These are phyloP conservation scores for Neodontobutis hainanensis DNA, from an alignment of 2,113 vertebrate species.

Conservation along the genomic window DNA sequence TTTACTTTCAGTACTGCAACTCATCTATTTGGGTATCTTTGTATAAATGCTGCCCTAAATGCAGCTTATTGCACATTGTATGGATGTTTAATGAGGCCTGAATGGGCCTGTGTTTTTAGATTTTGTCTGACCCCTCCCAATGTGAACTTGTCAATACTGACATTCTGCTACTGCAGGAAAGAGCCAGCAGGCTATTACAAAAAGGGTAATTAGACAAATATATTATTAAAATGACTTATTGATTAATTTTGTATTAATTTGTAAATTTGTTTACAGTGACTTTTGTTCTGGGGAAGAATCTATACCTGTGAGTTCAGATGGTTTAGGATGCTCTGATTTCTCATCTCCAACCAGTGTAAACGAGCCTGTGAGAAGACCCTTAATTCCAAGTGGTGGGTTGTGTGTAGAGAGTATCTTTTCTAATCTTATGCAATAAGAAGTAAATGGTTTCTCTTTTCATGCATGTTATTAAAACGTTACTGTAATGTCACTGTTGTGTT, in stretches of 20 bases:
- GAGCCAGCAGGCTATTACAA: slow-evolving; percentile 78
- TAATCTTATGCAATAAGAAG: not conserved
- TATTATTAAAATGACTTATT: not conserved
- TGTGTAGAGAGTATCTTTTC: not conserved
- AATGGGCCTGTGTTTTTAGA: slow-evolving; percentile 32
- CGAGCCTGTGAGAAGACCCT: slow-evolving; percentile 55
- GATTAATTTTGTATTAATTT: not conserved
- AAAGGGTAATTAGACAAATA: slow-evolving; percentile 71
- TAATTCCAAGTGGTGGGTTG: slow-evolving; percentile 56
- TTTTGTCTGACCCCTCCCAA: slow-evolving; percentile 69
- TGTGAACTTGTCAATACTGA: slow-evolving; percentile 78
- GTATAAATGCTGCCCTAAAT: not conserved
- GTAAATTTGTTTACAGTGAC: slow-evolving; percentile 64
- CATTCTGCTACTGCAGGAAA: slow-evolving; percentile 81
- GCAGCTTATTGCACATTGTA: too few species aligned
- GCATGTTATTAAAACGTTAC: not conserved
- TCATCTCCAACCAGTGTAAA: slow-evolving; percentile 67
- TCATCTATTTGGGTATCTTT: not conserved
- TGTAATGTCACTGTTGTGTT: not conserved
- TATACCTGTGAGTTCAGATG: slow-evolving; percentile 76
- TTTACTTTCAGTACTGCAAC: too few species aligned
- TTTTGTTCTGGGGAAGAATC: slow-evolving; percentile 68
- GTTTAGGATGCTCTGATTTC: slow-evolving; percentile 67
- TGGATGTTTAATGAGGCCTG: not conserved
- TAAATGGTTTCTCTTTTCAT: not conserved